These are phyloP conservation scores for Salmo trutta DNA, from an alignment of 2,797 vertebrate genomes.

Conservation along the genomic window DNA sequence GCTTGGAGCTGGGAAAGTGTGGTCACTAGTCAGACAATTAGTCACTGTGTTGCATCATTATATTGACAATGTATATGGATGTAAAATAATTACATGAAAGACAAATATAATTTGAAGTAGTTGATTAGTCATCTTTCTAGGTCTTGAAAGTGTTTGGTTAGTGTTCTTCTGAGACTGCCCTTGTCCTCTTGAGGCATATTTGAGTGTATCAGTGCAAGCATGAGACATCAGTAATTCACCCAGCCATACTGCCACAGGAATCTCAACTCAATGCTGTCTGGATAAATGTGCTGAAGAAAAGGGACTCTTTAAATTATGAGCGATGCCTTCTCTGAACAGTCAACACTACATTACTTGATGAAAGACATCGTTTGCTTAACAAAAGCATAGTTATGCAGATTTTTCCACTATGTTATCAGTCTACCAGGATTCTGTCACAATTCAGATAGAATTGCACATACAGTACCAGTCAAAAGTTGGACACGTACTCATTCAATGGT, in stretches of 20 bases:
- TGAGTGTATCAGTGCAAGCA: neutral
- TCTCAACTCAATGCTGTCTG: slow-evolving; percentile 1
- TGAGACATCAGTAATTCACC: slow-evolving; percentile 17
- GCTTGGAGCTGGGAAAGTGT: neutral
- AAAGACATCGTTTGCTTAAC: neutral
- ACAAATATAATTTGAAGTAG: too few species aligned
- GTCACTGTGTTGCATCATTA: too few species aligned
- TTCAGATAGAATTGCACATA: neutral
- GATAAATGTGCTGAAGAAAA: slow-evolving; percentile 1
- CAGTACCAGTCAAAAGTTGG: too few species aligned
- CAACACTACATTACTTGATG: neutral
- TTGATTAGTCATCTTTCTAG: neutral
- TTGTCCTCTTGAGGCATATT: neutral
- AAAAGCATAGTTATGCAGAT: neutral
- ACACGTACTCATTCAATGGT: too few species aligned
- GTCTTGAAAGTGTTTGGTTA: neutral
- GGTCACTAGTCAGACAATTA: too few species aligned
- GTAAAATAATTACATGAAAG: too few species aligned
- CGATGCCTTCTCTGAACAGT: neutral
- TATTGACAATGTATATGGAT: too few species aligned
- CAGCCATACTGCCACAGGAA: slow-evolving; percentile 5
- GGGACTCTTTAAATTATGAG: neutral
- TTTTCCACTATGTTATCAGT: neutral
- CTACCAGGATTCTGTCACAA: neutral
- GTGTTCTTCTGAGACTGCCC: neutral